A percentile compares a stretch with the other conserved stretches of the same genome.
These are phyloP conservation scores for Malacoraja senta DNA, from an alignment of 2,797 vertebrate species.

Conservation along the genomic window DNA sequence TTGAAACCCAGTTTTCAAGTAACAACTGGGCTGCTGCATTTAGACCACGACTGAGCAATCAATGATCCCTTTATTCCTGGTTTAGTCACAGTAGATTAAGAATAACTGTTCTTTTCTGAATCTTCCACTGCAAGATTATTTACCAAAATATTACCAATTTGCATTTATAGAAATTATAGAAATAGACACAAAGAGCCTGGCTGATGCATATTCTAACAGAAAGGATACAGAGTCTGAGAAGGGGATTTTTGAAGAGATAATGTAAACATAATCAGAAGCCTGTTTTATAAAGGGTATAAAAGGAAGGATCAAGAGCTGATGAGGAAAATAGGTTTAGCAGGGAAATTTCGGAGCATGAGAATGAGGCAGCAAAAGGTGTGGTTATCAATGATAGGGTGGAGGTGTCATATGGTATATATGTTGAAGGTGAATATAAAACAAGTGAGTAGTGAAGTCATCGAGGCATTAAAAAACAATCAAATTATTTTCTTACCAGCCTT, in stretches of 20 bases:
- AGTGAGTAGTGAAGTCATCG: not conserved
- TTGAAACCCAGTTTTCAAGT: slow-evolving; percentile 46
- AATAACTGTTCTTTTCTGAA: not conserved
- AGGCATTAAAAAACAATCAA: not conserved
- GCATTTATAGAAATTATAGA: not conserved
- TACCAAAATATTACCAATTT: not conserved
- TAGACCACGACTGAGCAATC: slow-evolving; percentile 41
- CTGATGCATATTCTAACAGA: not conserved
- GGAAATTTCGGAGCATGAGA: not conserved
- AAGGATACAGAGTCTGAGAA: not conserved
- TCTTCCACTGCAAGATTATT: not conserved
- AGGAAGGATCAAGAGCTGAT: not conserved
- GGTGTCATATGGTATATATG: not conserved
- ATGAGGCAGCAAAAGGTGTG: not conserved
- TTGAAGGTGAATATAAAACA: not conserved
- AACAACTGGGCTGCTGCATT: slow-evolving; percentile 52
- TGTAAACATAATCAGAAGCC: not conserved
- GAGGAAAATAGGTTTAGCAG: not conserved
- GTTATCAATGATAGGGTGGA: not conserved
- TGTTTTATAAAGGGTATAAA: not conserved
- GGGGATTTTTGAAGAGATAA: not conserved
- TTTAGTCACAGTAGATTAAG: not conserved
- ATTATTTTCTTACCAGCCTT: not conserved
- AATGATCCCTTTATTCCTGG: not conserved
- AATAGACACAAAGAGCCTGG: not conserved